Evolutionary conservation across 2,888 invertebrate species (phyloP).

Genomic region (Ormyrus nitidulus): DNA sequence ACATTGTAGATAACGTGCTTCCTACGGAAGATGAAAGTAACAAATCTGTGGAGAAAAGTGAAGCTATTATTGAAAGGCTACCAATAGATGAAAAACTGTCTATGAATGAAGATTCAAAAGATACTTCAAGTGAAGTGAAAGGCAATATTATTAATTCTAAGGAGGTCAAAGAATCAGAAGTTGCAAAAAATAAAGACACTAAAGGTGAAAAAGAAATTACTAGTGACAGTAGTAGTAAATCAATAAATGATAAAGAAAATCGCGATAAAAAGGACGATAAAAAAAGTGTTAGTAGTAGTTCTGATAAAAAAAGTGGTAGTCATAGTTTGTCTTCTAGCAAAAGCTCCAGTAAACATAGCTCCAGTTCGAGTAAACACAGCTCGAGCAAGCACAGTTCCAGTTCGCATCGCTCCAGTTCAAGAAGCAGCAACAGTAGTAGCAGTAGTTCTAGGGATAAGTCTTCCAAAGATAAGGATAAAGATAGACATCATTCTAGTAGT

Average conservation of each 20-base stretch:
- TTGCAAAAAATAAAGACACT: slow-evolving; percentile 61
- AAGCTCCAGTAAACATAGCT: slow-evolving; percentile 68
- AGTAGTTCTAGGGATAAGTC: slow-evolving; percentile 69
- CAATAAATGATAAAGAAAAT: slow-evolving; percentile 76
- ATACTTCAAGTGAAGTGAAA: slow-evolving; percentile 64
- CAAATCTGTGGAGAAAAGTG: slow-evolving; percentile 62
- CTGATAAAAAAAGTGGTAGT: slow-evolving; percentile 72
- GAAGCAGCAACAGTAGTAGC: slow-evolving; percentile 61
- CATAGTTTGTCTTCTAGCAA: slow-evolving; percentile 74
- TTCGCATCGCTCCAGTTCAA: slow-evolving; percentile 68
- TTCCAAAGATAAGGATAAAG: slow-evolving; percentile 69
- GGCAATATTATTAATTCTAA: slow-evolving; percentile 63
- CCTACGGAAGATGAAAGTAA: slow-evolving; percentile 65
- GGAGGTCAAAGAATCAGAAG: slow-evolving; percentile 60
- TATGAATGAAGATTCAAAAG: slow-evolving; percentile 27
- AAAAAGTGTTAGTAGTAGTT: slow-evolving; percentile 65
- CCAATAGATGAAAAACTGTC: slow-evolving; percentile 43
- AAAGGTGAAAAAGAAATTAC: slow-evolving; percentile 63
- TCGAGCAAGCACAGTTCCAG: slow-evolving; percentile 64
- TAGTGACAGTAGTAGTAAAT: slow-evolving; percentile 75
- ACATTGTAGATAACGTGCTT: slow-evolving; percentile 59
- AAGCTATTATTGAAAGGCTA: slow-evolving; percentile 38
- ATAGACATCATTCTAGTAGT: slow-evolving; percentile 66
- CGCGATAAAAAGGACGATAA: slow-evolving; percentile 76
- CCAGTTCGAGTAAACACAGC: slow-evolving; percentile 64